Evolutionary conservation across 2,888 invertebrate species (phyloP).

Genomic region (Eilema griseolum): DNA sequence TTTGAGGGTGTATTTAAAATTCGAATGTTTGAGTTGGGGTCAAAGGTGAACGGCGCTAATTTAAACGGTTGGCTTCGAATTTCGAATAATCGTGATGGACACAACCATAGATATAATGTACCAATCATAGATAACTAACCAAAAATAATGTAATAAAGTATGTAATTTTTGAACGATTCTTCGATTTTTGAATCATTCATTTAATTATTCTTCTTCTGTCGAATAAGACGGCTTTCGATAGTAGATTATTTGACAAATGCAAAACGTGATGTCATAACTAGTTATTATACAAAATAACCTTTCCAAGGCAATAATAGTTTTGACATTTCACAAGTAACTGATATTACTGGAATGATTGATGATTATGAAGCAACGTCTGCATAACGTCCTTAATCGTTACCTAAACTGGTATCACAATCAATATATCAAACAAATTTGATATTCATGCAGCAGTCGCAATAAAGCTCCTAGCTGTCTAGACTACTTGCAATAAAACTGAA

Average conservation of each 20-base stretch:
- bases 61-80: neutral
- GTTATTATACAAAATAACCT: too few species aligned
- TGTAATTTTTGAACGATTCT: too few species aligned
- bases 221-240: too few species aligned
- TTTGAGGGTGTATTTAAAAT: constrained; percentile 28
- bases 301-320: too few species aligned
- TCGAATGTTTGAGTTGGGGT: constrained; percentile 16
- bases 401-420: constrained; percentile 14
- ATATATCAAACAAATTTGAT: constrained; percentile 29
- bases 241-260: too few species aligned
- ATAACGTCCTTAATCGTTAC: neutral
- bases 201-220: too few species aligned
- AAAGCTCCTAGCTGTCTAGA: constrained; percentile 38
- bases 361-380: neutral
- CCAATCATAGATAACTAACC: too few species aligned
- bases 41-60: constrained; percentile 7
- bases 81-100: neutral
- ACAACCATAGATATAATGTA: too few species aligned
- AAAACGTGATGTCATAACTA: too few species aligned
- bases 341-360: neutral
- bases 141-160: too few species aligned
- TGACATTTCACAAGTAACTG: neutral
- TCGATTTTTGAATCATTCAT: too few species aligned
- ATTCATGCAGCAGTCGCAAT: constrained; percentile 23
- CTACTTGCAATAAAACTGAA: constrained; percentile 18